These are phyloP conservation scores for Drosophila sechellia DNA, from an alignment of 1,140 invertebrate genomes.

Conservation along the genomic window DNA sequence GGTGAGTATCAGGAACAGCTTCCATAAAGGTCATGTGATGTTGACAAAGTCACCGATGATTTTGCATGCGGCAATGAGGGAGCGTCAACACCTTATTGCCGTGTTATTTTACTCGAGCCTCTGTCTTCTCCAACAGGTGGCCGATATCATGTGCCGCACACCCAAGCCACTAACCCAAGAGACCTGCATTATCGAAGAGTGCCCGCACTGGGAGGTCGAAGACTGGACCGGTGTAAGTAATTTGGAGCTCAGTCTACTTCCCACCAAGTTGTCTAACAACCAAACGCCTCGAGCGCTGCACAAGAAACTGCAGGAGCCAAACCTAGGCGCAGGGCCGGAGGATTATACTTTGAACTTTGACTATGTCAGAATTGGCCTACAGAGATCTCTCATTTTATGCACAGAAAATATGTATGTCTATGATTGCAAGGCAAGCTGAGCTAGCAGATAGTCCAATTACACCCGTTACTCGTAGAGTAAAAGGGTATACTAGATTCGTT, in stretches of 20 bases:
- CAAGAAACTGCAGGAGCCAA: conserved; percentile 12
- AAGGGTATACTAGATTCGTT: too few relatives aligned
- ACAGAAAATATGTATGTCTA: too few relatives aligned
- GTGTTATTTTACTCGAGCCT: conserved; percentile 57
- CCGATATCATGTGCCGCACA: conserved; percentile 90
- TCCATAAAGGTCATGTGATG: too few relatives aligned
- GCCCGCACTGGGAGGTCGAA: conserved; percentile 93
- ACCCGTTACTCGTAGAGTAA: too few relatives aligned
- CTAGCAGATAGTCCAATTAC: too few relatives aligned
- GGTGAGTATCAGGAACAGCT: conserved; percentile 85
- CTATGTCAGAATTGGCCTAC: conserved; percentile 2
- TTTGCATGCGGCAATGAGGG: conserved; percentile 46
- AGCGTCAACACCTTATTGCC: conserved; percentile 56
- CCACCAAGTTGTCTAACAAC: conserved; percentile 68
- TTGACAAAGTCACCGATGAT: conserved; percentile 37
- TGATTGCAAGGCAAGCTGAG: too few relatives aligned
- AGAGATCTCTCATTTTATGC: too few relatives aligned
- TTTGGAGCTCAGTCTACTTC: conserved; percentile 6
- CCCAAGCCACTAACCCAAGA: conserved; percentile 91
- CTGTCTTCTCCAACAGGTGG: conserved; percentile 85
- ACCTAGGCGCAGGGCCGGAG: conserved; percentile 9
- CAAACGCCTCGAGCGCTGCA: conserved; percentile 61
- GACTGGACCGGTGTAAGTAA: conserved; percentile 94
- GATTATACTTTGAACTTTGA: conserved; percentile 23
- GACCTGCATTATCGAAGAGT: conserved; percentile 92